Evolutionary conservation across 2,113 vertebrate genomes (phyloP), one percentile per base, ranked within the genome.

Genomic region (Parotia lawesii): DNA sequence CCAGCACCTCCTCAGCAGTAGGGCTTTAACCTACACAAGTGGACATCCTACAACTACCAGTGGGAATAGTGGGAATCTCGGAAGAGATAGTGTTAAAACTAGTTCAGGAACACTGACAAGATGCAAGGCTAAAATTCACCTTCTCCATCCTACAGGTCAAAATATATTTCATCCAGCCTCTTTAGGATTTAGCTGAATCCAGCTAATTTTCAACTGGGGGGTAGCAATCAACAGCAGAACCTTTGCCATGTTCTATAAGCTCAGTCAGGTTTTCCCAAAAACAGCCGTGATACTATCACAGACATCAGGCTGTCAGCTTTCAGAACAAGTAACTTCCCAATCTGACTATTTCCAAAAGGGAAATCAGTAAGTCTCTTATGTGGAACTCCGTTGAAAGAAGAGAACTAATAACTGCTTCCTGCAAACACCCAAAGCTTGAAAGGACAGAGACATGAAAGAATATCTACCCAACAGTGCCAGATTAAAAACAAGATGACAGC

Each of bases 341-440:
- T 72, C 33, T 0, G 1, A 42, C 42, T 47, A 25, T 12, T 74
- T 87, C 54, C 4, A 2, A 83, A 85, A 42, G 70, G 42, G 79
- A 95, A 94, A 94, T 80, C 78, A 62, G 0, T 28, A 35, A 69
- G n/a, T 33, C 40, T 62, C 27, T 62, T 37, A 56, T 11, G 48
- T 56, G 42, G 42, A 69, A 37, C 15, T 70, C 35, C 0, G 0
- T 1, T 70, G 31, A 62, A 83, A 83, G 50, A 70, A 51, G 3
- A 88, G 47, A 94, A 70, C 38, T 42, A 92, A 12, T 58, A 95
- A 93, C 40, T 77, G 56, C 75, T 90, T 96, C 83, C 92, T 83
- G 64, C 0, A 13, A 96, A 90, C 48, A 94, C 44, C 33, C 77
- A 66, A 80, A 90, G 69, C 76, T 90, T 95, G 74, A 95, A 94